These are phyloP conservation scores for Epizoanthus fatuus DNA, from an alignment of 92 coral and sea anemone genomes.

Conservation along the genomic window DNA sequence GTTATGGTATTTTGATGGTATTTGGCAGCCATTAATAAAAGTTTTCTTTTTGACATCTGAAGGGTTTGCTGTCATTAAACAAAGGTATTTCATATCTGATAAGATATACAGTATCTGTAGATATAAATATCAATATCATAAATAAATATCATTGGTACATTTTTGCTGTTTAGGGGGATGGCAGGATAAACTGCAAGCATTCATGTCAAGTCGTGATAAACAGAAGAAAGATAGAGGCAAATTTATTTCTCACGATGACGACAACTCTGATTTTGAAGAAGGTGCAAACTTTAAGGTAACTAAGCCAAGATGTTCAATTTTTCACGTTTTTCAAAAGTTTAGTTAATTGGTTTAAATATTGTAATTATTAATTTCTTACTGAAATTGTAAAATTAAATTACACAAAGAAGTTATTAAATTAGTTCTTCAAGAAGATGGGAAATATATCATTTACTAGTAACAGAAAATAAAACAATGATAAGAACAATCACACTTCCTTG, in stretches of 20 bases:
- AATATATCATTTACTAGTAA: too few relatives aligned
- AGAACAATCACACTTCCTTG: too few relatives aligned
- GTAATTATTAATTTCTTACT: too few relatives aligned
- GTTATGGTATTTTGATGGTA: too few relatives aligned
- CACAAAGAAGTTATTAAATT: too few relatives aligned
- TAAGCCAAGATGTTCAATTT: background rate
- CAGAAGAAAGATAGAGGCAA: constrained; percentile 3
- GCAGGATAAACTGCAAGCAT: background rate
- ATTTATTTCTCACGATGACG: background rate
- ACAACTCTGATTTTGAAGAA: background rate
- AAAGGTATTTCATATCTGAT: background rate
- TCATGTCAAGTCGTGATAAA: background rate
- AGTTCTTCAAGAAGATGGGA: too few relatives aligned
- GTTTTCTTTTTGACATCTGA: too few relatives aligned
- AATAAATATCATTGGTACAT: background rate
- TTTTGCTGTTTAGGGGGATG: constrained; percentile 7
- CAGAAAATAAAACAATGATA: too few relatives aligned
- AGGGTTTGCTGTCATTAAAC: background rate
- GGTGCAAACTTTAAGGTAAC: constrained; percentile 1
- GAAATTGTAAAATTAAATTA: too few relatives aligned
- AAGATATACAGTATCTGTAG: background rate
- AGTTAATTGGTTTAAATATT: background rate
- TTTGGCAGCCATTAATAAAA: too few relatives aligned
- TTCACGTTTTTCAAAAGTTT: background rate
- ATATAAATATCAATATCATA: background rate